Evolutionary conservation across 1,140 invertebrate species (phyloP).

Genomic region (Anagrus nilaparvatae): DNA sequence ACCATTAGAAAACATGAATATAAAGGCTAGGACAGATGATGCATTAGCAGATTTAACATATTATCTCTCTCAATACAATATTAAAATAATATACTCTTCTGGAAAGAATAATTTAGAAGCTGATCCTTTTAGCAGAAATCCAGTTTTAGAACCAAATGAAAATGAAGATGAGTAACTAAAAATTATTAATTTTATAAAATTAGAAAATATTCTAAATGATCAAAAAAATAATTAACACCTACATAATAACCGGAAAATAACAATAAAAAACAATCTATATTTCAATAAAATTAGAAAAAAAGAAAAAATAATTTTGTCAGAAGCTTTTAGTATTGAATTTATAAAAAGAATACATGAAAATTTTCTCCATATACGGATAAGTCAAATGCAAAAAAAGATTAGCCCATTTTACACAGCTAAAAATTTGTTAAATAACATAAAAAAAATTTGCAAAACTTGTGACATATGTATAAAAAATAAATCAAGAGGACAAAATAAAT

Average conservation of each 20-base stretch:
- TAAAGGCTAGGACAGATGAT: conserved; percentile 13
- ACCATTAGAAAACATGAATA: conserved; percentile 15
- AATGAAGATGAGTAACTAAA: conserved; percentile 1
- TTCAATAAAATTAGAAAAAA: conserved; percentile 1
- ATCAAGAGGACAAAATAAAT: conserved; percentile 12
- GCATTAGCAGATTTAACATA: conserved; percentile 3
- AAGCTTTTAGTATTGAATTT: conserved; percentile 9
- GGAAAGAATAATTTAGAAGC: conserved; percentile 14
- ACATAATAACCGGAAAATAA: conserved; percentile 1
- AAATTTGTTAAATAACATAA: conserved; percentile 13
- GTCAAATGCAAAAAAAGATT: conserved; percentile 14
- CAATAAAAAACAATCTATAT: conserved; percentile 2
- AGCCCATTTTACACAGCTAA: conserved; percentile 10
- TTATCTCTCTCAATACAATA: conserved; percentile 4
- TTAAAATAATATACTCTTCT: conserved; percentile 9
- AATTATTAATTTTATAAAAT: background rate
- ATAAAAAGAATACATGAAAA: conserved; percentile 12
- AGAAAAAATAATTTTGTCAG: conserved; percentile 1
- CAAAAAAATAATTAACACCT: background rate
- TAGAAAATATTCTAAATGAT: conserved; percentile 1
- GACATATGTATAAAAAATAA: conserved; percentile 18
- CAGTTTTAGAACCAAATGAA: conserved; percentile 6
- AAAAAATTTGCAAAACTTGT: conserved; percentile 11
- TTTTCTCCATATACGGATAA: conserved; percentile 7
- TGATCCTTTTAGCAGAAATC: conserved; percentile 15